Evolutionary conservation across 2,113 vertebrate genomes (phyloP).

Genomic region (Herpailurus yagouaroundi): DNA sequence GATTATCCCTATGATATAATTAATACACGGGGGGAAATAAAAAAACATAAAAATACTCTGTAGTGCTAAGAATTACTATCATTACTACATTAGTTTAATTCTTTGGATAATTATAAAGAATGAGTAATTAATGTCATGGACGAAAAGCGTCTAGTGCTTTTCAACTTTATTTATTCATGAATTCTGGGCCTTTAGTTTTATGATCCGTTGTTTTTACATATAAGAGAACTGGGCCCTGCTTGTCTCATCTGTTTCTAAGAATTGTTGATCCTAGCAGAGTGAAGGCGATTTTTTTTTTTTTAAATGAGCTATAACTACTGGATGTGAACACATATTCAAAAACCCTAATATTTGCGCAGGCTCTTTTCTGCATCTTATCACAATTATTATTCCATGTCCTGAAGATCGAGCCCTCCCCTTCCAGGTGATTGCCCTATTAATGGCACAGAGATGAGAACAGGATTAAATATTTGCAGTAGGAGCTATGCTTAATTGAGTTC

Average conservation of each 20-base stretch:
- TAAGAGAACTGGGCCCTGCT: neutral
- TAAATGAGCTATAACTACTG: conserved; percentile 12
- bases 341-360: neutral
- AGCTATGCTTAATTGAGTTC: conserved; percentile 71
- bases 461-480: conserved; percentile 76
- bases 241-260: conserved; percentile 28
- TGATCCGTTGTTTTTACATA: conserved; percentile 16
- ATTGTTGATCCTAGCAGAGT: neutral
- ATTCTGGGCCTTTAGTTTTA: conserved; percentile 45
- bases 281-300: neutral
- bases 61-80: neutral
- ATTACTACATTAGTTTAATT: conserved; percentile 58
- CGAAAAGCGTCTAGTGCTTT: conserved; percentile 47
- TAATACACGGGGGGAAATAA: neutral
- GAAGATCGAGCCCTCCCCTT: conserved; percentile 45
- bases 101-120: conserved; percentile 59
- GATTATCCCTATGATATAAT: neutral
- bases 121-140: conserved; percentile 9
- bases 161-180: conserved; percentile 59
- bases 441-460: conserved; percentile 57
- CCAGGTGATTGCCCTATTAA: conserved; percentile 71
- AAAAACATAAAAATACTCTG: neutral
- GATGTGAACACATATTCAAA: neutral
- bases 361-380: conserved; percentile 70
- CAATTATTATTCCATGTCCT: conserved; percentile 52